Conservation (phyloP, 2,797 vertebrate genomes). For the Bradypus variegatus region DNA sequence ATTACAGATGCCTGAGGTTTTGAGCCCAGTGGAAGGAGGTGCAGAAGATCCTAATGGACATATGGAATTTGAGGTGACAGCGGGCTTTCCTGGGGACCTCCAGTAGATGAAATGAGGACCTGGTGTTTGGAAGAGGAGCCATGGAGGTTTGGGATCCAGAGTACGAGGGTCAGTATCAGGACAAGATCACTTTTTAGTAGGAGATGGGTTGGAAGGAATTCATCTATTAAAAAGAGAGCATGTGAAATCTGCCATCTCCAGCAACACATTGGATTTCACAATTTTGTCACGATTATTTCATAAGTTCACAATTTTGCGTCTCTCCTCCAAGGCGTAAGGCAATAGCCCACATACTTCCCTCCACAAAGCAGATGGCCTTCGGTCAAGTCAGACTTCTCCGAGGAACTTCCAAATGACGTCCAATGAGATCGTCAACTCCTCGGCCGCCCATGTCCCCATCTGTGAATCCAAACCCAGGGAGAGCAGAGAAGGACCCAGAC, state of each 20-base stretch:
- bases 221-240: not conserved
- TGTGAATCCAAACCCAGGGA: not conserved
- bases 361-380: no score
- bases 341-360: no score
- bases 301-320: not conserved
- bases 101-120: not conserved
- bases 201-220: not conserved
- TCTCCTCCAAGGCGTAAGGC: not conserved
- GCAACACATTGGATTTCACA: not conserved
- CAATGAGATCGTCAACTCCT: no score
- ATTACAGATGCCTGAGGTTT: not conserved
- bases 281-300: no score
- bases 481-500: not conserved
- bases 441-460: no score
- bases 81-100: no score
- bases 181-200: not conserved
- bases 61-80: not conserved
- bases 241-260: not conserved
- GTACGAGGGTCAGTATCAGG: not conserved
- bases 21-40: not conserved
- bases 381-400: no score
- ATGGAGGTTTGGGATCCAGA: not conserved
- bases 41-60: fast-evolving
- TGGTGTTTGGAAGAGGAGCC: not conserved
- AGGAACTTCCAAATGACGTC: no score